Evolutionary conservation across 2,113 vertebrate species (phyloP).

Genomic region (Nymphicus hollandicus): DNA sequence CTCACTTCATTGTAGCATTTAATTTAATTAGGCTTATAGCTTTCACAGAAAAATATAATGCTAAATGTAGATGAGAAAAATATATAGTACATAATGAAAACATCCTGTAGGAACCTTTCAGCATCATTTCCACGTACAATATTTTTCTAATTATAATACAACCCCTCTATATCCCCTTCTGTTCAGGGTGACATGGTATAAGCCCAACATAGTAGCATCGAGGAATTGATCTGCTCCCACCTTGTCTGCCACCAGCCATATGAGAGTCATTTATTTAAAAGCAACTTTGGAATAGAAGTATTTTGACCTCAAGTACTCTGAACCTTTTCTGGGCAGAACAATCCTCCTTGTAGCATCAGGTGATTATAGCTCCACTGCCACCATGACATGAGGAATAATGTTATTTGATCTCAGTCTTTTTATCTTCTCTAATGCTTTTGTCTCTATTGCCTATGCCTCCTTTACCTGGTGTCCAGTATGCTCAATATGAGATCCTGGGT

Average conservation of each 20-base stretch:
- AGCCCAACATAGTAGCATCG: not conserved
- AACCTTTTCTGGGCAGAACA: not conserved
- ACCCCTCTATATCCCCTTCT: not conserved
- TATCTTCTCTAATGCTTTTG: conserved; percentile 22
- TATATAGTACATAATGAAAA: not conserved
- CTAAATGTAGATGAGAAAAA: not conserved
- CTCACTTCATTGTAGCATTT: not conserved
- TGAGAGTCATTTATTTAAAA: not conserved
- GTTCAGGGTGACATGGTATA: not conserved
- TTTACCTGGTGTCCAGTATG: not conserved
- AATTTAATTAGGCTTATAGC: not conserved
- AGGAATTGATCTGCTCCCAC: not conserved
- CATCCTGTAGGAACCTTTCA: not conserved
- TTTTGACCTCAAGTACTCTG: not conserved
- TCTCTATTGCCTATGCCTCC: conserved; percentile 2
- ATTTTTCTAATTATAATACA: not conserved
- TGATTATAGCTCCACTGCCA: not conserved
- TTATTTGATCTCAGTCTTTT: conserved; percentile 26
- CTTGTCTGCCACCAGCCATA: not conserved
- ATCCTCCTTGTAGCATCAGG: not conserved
- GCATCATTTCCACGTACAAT: not conserved
- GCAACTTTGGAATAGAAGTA: not conserved
- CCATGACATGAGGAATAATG: not conserved
- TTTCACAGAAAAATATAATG: not conserved
- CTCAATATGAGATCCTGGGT: not conserved